Base-by-base conservation (phyloP, 2,113 vertebrate genomes). In the Dromiciops gliroides region DNA sequence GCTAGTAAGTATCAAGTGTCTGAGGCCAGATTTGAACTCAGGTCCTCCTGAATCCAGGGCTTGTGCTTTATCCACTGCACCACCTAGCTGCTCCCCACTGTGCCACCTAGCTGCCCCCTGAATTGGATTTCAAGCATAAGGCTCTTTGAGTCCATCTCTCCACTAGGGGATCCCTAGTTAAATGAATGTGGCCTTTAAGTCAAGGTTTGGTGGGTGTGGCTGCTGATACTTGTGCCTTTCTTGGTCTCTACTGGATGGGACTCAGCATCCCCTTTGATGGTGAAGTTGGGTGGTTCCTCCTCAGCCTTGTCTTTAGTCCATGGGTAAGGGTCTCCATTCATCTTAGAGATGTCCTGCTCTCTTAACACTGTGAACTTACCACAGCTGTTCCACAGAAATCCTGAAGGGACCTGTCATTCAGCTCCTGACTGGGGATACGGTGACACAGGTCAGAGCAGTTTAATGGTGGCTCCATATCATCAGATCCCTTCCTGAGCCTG, bases 401-500 rank as follows among this genome's bases (percentile, higher is more conserved):
- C 96, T 99, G 99, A 97, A 99, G 98, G 0, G 96, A 95, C 90
- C 97, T 97, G 92, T 97, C 98, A 94, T 98, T 98, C 89, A 98
- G 98, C 92, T 99, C 98, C 95, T 95, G 98, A 93, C 95, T 10
- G 98, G 98, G 96, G 98, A 97, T 97, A 98, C 98, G 98, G 44
- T 98, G 98, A 92, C 99, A 99, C 89, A 98, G 98, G 89, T 98
- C 98, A 97, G 99, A 99, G 98, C 99, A 99, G 99, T 99, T 99
- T 98, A 99, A 98, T 97, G 99, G 98, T 8, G 98, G 96, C 98
- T 99, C 99, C 99, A 99, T 99, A 97, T 98, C 98, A 98, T 95
- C 95, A 90, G 75, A 92, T 90, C 91, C 48, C 97, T 97, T 96
- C 97, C 97, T 97, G 94, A 96, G 93, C 93, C n/a, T 91, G 97